Conservation (phyloP, 2,113 vertebrate genomes). For the Ochotona princeps region DNA sequence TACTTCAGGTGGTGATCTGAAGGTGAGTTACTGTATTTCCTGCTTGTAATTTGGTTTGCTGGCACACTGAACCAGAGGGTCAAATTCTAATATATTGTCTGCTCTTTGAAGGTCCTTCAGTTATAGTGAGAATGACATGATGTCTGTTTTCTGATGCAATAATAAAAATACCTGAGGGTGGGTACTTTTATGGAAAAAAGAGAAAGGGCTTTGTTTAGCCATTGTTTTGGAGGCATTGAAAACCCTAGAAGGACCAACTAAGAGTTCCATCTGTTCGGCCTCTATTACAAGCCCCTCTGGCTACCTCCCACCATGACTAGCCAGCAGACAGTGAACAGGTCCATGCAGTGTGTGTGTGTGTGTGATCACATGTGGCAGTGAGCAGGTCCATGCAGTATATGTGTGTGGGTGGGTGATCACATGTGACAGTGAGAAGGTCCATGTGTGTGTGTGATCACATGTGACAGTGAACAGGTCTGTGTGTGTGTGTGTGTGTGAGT, state of each 20-base stretch:
- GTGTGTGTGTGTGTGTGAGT: too few species aligned
- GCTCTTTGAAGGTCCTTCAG: conserved; percentile 34
- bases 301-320: neutral
- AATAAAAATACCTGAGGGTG: neutral
- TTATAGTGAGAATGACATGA: neutral
- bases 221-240: neutral
- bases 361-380: too few species aligned
- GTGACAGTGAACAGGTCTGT: too few species aligned
- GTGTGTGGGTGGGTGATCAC: too few species aligned
- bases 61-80: neutral
- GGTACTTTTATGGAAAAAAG: neutral
- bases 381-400: too few species aligned
- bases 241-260: neutral
- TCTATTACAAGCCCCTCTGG: neutral
- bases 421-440: too few species aligned
- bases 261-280: neutral
- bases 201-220: neutral
- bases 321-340: neutral
- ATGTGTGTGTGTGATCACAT: too few species aligned
- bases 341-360: too few species aligned
- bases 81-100: conserved; percentile 7
- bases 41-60: conserved; percentile 29
- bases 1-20: conserved; percentile 45
- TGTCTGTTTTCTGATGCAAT: neutral
- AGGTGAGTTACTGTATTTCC: conserved; percentile 46